Base-by-base conservation (phyloP, 1,140 invertebrate genomes). In the Rhyzopertha dominica region DNA sequence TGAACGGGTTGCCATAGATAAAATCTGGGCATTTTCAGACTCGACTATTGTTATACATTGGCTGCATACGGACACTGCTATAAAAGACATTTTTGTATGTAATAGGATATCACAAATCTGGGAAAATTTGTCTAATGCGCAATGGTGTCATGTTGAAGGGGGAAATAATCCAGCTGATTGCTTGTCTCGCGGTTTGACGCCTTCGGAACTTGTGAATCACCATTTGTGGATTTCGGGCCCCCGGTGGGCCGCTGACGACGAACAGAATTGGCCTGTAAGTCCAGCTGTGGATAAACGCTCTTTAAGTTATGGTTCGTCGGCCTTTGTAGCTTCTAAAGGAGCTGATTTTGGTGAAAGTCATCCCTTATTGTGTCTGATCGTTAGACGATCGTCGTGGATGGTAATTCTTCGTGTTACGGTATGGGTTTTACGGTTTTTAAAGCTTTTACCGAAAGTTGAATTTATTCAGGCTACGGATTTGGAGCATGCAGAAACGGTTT, bases 81-180 rank as follows among this genome's bases (percentile, higher is more conserved):
- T 35, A 20, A 5, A 35, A 35, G 32, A 35, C 5, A 35, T 35
- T 19, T 35, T 35, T 35, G 32, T 35, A 8, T 16, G 17, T 20
- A 35, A 35, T n/a, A 35, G 5, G 32, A 20, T 35, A 19, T 5
- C 32, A 35, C 32, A 35, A n/a, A 35, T 35, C n/a, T n/a, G n/a
- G n/a, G n/a, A 35, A 35, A 35, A 7, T 35, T 19, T 35, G 18
- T 19, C 32, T 19, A 35, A 35, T 14, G 32, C 32, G 18, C 17
- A 35, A 14, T 35, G 14, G 32, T 16, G 45, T 32, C 52, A 59
- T 30, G 40, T 58, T 0, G 14, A 51, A 0, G 56, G 60, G 8
- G 31, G 29, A n/a, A 49, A 59, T n/a, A 64, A 62, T 37, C 59
- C 62, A 5, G 52, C 50, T 7, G 55, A 63, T 39, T 56, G 56